Evolutionary conservation across 2,888 invertebrate genomes (phyloP), one percentile per base, ranked within the genome.

Genomic region (Hecatera dysodea): DNA sequence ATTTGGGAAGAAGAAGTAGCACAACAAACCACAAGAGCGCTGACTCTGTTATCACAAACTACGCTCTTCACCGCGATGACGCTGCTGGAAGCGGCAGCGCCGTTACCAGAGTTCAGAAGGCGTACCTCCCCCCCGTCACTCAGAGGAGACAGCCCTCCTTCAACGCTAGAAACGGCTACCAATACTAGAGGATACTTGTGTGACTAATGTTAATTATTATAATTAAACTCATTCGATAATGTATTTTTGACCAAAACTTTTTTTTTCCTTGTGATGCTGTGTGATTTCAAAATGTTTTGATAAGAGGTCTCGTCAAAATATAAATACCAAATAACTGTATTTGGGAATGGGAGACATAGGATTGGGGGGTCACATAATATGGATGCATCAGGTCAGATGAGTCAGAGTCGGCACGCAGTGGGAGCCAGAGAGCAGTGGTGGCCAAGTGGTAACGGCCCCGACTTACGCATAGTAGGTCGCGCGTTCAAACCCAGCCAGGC

Each of bases 121-220:
- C 90, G 0, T 93, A 93, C 78, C 80, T 93, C 1, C 93, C 93
- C 12, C 93, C 93, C 24, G 70, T 84, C 52, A 81, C 82, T n/a
- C 77, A 80, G 24, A 57, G 60, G 67, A 67, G 76, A 46, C 79
- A 62, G 42, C 29, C 78, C 11, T 42, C 65, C 7, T 74, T 77
- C 56, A 78, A 33, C n/a, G 78, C 88, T 1, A 90, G 86, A 48
- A 88, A 86, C 42, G 92, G 90, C 67, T 91, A 93, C 85, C 86
- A 87, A 72, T 90, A 90, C 78, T 91, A 69, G 64, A 78, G 63
- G n/a, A n/a, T n/a, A n/a, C n/a, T n/a, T n/a, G n/a, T n/a, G n/a
- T n/a, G n/a, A n/a, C n/a, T n/a, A 68, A 56, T 81, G 84, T 83
- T 72, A 60, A 67, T 53, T 42, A n/a, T 33, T 48, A 1, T 33